Base-by-base conservation (phyloP, 2,888 invertebrate species). In the Craniophora ligustri region DNA sequence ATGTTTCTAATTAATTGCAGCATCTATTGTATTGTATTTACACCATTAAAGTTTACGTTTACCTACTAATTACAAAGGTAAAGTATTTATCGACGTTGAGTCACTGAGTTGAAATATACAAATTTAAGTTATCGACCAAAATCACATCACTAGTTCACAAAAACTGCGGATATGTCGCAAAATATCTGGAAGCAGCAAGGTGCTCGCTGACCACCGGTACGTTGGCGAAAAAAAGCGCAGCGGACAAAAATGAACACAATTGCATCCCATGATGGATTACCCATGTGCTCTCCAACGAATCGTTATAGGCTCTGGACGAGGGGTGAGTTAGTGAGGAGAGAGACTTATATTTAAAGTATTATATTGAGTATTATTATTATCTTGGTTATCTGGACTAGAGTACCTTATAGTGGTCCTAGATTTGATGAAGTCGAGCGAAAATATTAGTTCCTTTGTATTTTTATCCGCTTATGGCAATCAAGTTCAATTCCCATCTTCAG, bases 181-280 rank as follows among this genome's bases (percentile, higher is more conserved):
- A 82, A 76, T 76, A 73, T 78, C 67, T 59, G 62, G 67, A 71
- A 74, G 62, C 84, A 86, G 64, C 84, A 86, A 87, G 87, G 87
- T 88, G 89, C 78, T 81, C 73, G 71, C 39, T 91, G 92, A 91
- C 92, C 91, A 91, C 89, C 91, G 91, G 89, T 84, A 78, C 67
- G 74, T 73, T 59, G 59, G 36, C 39, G 59, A 83, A 84, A 82
- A n/a, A 78, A 78, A 73, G 64, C 51, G 30, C 70, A 70, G 73
- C 66, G 59, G 36, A 67, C 67, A 77, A 67, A 78, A 77, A 81
- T 78, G 77, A 69, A 77, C 79, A 85, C 86, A 88, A 87, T 91
- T 89, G 89, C 91, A 91, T 88, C 75, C 68, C 65, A 73, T 87
- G 91, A 91, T 88, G 82, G 87, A 91, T 90, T 65, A 78, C 62